These are phyloP conservation scores for Lochmaea crataegi DNA, from an alignment of 2,888 invertebrate species.

Conservation along the genomic window DNA sequence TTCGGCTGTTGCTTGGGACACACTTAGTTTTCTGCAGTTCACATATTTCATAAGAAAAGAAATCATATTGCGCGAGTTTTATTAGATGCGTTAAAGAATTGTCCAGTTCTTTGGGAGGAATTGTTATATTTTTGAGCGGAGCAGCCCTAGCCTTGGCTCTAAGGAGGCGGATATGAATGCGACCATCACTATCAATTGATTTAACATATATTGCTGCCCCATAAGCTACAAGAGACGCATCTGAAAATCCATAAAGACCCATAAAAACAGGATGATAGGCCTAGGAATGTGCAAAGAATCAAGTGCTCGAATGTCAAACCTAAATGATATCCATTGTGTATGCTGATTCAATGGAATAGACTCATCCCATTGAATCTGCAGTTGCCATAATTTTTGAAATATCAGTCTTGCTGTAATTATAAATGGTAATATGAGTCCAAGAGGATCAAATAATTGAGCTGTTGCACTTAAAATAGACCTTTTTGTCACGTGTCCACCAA, in stretches of 20 bases:
- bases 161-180: not conserved
- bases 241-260: constrained; percentile 37
- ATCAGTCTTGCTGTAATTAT: constrained; percentile 31
- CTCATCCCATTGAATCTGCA: constrained; percentile 32
- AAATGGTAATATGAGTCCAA: constrained; percentile 32
- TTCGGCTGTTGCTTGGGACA: not conserved
- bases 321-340: constrained; percentile 12
- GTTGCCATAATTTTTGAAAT: constrained; percentile 34
- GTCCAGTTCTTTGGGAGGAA: not conserved
- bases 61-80: not conserved
- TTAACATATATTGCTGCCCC: constrained; percentile 11
- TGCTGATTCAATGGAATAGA: constrained; percentile 22
- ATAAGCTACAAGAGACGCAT: constrained; percentile 36
- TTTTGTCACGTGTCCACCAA: not conserved
- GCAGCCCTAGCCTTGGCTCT: constrained; percentile 4
- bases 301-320: constrained; percentile 1
- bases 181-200: not conserved
- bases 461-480: constrained; percentile 23
- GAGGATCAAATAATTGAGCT: constrained; percentile 38
- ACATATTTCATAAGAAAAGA: too few species aligned
- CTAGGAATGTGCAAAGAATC: constrained; percentile 25
- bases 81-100: not conserved
- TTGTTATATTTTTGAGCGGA: not conserved
- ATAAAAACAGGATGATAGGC: constrained; percentile 22
- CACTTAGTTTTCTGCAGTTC: too few species aligned